Conservation (phyloP, 92 coral and sea anemone genomes). For the Metridium senile region DNA sequence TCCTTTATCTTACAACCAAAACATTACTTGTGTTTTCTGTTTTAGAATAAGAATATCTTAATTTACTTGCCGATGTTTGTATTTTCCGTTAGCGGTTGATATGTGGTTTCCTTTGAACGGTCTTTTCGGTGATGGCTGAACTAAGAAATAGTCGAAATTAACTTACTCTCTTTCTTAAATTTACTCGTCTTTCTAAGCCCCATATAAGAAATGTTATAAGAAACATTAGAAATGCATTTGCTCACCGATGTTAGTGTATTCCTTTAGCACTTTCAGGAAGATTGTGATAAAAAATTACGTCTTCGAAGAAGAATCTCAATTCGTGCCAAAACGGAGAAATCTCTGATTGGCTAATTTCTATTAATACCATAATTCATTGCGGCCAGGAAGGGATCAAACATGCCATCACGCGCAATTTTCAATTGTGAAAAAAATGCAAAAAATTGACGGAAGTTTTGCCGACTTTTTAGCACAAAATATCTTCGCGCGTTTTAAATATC, state of each 20-base stretch:
- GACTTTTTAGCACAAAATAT: background rate
- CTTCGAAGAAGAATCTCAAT: background rate
- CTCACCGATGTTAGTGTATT: no score
- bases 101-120: background rate
- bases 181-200: no score
- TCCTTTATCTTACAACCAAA: background rate
- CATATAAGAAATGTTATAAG: no score
- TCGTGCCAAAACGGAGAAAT: background rate
- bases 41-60: no score
- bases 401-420: background rate
- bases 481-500: background rate
- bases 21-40: background rate
- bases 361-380: slow-evolving; percentile 9
- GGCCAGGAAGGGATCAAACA: background rate
- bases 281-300: background rate
- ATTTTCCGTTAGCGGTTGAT: background rate
- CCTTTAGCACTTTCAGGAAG: no score
- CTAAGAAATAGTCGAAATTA: no score
- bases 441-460: background rate
- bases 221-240: no score
- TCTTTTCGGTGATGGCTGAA: no score
- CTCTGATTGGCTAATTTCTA: background rate
- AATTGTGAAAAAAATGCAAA: background rate
- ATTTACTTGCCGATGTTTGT: background rate
- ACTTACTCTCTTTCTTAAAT: no score